Conservation (phyloP, 2,797 vertebrate genomes). For the Premnoplex brunnescens region DNA sequence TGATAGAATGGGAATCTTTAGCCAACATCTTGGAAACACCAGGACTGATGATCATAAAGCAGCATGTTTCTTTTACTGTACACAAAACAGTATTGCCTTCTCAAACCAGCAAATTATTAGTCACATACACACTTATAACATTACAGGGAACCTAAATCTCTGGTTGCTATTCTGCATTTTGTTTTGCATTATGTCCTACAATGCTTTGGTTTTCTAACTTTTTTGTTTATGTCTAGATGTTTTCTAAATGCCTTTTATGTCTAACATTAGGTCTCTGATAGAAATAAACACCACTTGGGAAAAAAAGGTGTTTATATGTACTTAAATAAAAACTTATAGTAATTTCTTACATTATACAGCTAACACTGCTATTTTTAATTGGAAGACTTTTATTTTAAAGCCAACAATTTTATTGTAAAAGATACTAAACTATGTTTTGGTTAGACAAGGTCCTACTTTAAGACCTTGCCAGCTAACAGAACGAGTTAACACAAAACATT, state of each 20-base stretch:
- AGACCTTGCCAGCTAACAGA: not conserved
- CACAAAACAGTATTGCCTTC: not conserved
- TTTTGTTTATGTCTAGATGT: not conserved
- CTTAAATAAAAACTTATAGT: not conserved
- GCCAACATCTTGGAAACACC: not conserved
- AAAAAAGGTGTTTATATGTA: not conserved
- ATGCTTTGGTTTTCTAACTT: not conserved
- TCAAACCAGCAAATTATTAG: not conserved
- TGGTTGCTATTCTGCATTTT: not conserved
- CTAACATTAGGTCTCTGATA: not conserved
- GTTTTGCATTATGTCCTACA: not conserved
- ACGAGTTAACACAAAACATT: not conserved
- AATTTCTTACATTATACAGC: not conserved
- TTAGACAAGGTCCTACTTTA: not conserved
- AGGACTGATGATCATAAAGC: not conserved
- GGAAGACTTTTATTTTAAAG: not conserved
- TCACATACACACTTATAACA: not conserved
- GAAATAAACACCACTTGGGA: not conserved
- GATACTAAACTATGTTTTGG: not conserved
- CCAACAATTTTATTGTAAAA: not conserved
- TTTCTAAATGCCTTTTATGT: constrained; percentile 8
- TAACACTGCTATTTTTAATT: not conserved
- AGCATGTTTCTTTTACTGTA: not conserved
- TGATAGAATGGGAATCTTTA: not conserved
- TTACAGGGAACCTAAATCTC: not conserved